Conservation (phyloP, 1,140 invertebrate genomes). For the Drepana arcuata region DNA sequence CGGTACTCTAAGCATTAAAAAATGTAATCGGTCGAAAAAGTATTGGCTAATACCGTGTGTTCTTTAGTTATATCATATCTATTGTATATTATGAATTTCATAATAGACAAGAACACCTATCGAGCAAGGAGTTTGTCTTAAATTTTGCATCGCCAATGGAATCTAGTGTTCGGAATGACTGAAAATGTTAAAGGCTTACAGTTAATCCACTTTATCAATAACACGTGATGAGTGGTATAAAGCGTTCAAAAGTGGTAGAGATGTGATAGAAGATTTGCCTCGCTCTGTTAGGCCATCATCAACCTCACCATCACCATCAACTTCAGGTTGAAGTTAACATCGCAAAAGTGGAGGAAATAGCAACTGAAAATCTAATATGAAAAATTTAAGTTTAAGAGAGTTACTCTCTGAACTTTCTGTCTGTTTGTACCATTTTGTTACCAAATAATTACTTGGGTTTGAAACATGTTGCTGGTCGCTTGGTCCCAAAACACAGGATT, state of each 20-base stretch:
- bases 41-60: no score
- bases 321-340: no score
- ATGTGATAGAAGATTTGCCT: slow-evolving; percentile 1
- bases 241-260: background rate
- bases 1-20: no score
- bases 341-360: slow-evolving; percentile 1
- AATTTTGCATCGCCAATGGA: background rate
- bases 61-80: background rate
- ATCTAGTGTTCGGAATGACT: background rate
- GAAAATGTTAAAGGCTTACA: slow-evolving; percentile 1
- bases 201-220: slow-evolving; percentile 1
- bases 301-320: no score
- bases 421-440: background rate
- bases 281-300: background rate
- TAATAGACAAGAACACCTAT: background rate
- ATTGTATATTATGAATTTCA: background rate
- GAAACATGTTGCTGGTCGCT: background rate
- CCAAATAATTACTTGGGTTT: background rate
- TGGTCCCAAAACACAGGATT: no score
- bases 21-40: no score
- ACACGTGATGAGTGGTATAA: slow-evolving; percentile 1
- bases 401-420: background rate
- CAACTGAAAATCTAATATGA: background rate
- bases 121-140: no score
- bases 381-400: no score